phyloP scores from a whole-genome alignment of 2,888 invertebrate genomes.

The Cylloceria caligata region DNA sequence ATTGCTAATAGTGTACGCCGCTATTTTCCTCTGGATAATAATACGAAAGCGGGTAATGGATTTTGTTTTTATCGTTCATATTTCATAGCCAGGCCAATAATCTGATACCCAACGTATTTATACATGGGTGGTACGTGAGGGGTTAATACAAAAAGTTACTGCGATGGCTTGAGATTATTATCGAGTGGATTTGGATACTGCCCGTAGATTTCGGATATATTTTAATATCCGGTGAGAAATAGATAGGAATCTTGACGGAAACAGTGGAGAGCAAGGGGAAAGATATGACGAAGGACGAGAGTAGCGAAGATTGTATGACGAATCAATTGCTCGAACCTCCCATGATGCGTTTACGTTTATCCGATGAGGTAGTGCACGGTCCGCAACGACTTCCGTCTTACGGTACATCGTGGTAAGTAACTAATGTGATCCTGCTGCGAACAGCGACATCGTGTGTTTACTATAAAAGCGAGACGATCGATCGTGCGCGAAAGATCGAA shows the following conservation, averaged over 20 bases:
- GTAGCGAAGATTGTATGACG: constrained; percentile 14
- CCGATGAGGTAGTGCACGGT: constrained; percentile 16
- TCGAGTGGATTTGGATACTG: not conserved
- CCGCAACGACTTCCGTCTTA: constrained; percentile 23
- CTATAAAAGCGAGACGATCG: constrained; percentile 36
- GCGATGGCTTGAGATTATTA: not conserved
- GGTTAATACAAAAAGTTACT: not conserved
- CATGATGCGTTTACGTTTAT: constrained; percentile 1
- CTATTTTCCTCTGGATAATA: too few species aligned
- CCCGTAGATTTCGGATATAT: not conserved
- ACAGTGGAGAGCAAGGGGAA: not conserved
- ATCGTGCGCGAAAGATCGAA: constrained; percentile 60
- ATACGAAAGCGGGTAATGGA: too few species aligned
- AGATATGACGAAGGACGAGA: not conserved
- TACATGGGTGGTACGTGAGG: too few species aligned
- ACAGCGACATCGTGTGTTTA: not conserved
- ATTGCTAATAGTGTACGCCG: too few species aligned
- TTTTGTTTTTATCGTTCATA: too few species aligned
- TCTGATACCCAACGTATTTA: too few species aligned
- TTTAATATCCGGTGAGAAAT: constrained; percentile 10
- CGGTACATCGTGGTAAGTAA: not conserved
- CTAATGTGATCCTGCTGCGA: constrained; percentile 13
- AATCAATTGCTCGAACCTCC: constrained; percentile 21
- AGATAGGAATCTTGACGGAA: constrained; percentile 5
- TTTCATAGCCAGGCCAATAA: too few species aligned